Percentiles rank a stretch among this genome's conserved stretches.
phyloP scores from a whole-genome alignment of 2,888 invertebrate genomes.

The Lasiommata megera region DNA sequence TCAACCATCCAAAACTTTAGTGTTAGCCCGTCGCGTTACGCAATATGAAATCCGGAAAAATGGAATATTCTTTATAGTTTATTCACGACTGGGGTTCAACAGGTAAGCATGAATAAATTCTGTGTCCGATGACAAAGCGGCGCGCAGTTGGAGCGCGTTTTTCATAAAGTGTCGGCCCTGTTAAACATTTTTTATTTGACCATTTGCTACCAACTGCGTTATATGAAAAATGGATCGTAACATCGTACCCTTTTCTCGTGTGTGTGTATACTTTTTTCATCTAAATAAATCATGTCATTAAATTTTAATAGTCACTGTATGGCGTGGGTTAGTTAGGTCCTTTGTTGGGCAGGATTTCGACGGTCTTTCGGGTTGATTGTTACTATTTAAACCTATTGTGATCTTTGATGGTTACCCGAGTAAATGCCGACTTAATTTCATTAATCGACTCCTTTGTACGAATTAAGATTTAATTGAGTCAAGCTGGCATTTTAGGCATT shows the following conservation, averaged over 20 bases:
- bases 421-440: constrained; percentile 81
- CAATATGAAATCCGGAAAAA: constrained; percentile 74
- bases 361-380: constrained; percentile 74
- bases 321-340: constrained; percentile 74
- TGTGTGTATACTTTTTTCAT: constrained; percentile 55
- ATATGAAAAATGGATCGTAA: constrained; percentile 80
- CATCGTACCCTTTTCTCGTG: constrained; percentile 77
- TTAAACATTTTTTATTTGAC: constrained; percentile 79
- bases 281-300: constrained; percentile 81
- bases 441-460: constrained; percentile 78
- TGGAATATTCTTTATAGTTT: constrained; percentile 77
- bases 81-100: constrained; percentile 75
- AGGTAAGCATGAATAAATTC: constrained; percentile 77
- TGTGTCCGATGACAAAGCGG: constrained; percentile 74
- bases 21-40: constrained; percentile 51
- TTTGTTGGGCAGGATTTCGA: constrained; percentile 69
- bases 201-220: constrained; percentile 82
- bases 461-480: constrained; percentile 81
- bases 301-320: constrained; percentile 79
- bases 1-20: constrained; percentile 51
- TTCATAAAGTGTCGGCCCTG: constrained; percentile 79
- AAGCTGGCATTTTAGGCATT: constrained; percentile 60
- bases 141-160: constrained; percentile 68
- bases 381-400: constrained; percentile 76
- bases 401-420: constrained; percentile 67